Percentiles rank a stretch among this genome's conserved stretches.
These are phyloP conservation scores for Semicossyphus pulcher DNA, from an alignment of 2,113 vertebrate species.

Conservation along the genomic window DNA sequence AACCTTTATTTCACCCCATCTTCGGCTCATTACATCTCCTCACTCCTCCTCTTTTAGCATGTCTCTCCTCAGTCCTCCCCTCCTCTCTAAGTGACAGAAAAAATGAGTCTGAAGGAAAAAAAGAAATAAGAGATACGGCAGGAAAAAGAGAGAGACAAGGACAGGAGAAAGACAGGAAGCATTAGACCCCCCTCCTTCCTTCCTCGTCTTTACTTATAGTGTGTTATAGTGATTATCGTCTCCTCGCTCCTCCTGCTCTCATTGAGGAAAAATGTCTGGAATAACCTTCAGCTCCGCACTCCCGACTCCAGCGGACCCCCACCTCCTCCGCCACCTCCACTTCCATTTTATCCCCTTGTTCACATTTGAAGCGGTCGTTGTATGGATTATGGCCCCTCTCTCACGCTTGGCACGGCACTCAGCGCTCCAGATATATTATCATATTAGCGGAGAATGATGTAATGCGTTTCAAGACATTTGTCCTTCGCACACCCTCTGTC, in stretches of 20 bases:
- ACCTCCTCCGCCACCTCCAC: conserved; percentile 20
- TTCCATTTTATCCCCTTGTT: conserved; percentile 67
- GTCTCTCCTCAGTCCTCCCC: background rate
- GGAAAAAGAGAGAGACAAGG: conserved; percentile 21
- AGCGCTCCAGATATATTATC: conserved; percentile 72
- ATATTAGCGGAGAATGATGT: conserved; percentile 80
- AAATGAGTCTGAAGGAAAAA: background rate
- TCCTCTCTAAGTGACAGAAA: conserved; percentile 9
- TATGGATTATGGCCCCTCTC: conserved; percentile 73
- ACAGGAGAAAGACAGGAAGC: conserved; percentile 31
- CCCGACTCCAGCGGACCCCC: conserved; percentile 36
- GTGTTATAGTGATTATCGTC: conserved; percentile 47
- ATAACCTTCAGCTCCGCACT: conserved; percentile 74
- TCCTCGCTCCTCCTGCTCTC: conserved; percentile 50
- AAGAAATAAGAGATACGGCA: conserved; percentile 1
- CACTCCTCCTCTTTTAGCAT: background rate
- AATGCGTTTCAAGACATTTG: conserved; percentile 78
- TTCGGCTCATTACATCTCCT: background rate
- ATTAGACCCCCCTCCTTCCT: background rate
- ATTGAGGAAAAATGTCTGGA: conserved; percentile 66
- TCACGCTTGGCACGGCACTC: conserved; percentile 63
- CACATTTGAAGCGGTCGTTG: conserved; percentile 58
- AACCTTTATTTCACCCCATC: background rate
- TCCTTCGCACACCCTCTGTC: conserved; percentile 81
- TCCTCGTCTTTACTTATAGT: conserved; percentile 32